Evolutionary conservation across 2,113 vertebrate genomes (phyloP), one percentile per base, ranked within the genome.

Genomic region (Spheniscus mendiculus): DNA sequence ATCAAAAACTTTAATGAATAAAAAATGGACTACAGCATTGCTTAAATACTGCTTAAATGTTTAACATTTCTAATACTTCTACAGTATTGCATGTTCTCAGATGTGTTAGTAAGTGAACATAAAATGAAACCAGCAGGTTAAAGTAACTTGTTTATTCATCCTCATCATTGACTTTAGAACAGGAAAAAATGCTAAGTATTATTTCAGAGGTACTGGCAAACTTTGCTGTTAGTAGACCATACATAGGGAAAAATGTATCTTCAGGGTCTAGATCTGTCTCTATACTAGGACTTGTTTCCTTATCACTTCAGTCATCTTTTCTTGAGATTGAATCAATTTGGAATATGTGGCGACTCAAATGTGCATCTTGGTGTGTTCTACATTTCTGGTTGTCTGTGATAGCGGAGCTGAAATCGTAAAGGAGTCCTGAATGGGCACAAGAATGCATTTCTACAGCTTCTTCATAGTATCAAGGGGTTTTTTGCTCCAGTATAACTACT

Each of bases 1-100:
- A 90, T 94, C 67, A 83, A 95, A 96, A 97, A 97, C 44, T 87
- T 92, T 83, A 97, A 96, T 97, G 89, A 96, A 95, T 93, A 80
- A 96, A 93, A 93, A 96, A 66, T 72, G 62, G 87, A 77, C 95
- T 15, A 4, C 1, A 36, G 47, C 45, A 50, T 63, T 83, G 62
- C 82, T n/a, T n/a, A n/a, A n/a, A n/a, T n/a, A n/a, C n/a, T 30
- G 20, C 83, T 91, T 96, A 97, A 96, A 79, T 82, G 92, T 90
- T 82, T 83, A 53, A 77, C 30, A 30, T 87, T 93, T 73, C 78
- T 94, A 67, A 91, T 84, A 49, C 83, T 96, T 77, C 62, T 62
- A 13, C 6, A 30, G 53, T 49, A 71, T 65, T 87, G 8, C 29
- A 3, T 59, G 38, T 83, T 85, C 63, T 74, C 25, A 56, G 61